These are phyloP conservation scores for Phrynocephalus forsythii DNA, from an alignment of 2,797 vertebrate species.

Conservation along the genomic window DNA sequence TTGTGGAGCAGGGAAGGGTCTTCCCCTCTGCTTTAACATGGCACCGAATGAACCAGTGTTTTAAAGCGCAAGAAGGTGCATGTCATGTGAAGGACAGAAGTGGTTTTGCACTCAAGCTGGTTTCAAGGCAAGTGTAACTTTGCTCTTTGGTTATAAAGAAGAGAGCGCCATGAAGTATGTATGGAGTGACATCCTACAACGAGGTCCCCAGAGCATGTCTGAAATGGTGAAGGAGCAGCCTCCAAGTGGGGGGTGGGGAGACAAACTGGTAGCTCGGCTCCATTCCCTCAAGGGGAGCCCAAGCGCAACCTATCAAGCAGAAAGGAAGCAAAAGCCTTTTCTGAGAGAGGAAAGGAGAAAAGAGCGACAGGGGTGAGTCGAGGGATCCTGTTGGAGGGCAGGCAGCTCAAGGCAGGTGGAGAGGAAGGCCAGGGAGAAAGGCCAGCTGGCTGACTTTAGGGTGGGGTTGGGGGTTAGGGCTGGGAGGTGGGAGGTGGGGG, in stretches of 20 bases:
- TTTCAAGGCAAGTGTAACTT: not conserved
- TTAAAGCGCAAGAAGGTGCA: not conserved
- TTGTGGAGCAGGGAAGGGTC: too few species aligned
- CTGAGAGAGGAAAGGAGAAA: too few species aligned
- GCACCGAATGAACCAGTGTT: not conserved
- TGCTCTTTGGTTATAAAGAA: not conserved
- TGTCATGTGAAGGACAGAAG: too few species aligned
- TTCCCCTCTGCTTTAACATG: not conserved
- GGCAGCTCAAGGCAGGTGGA: slow-evolving; percentile 33
- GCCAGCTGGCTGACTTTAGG: slow-evolving; percentile 30
- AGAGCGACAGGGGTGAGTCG: not conserved
- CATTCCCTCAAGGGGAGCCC: not conserved
- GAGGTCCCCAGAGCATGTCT: not conserved
- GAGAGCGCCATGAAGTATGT: not conserved
- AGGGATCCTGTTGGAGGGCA: slow-evolving; percentile 15
- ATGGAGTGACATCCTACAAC: not conserved
- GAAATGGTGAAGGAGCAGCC: not conserved
- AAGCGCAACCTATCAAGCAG: not conserved
- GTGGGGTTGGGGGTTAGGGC: too few species aligned
- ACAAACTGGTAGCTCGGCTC: too few species aligned
- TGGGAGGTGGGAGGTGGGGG: not conserved
- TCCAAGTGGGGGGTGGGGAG: too few species aligned
- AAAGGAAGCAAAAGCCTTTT: not conserved
- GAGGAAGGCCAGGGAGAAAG: slow-evolving; percentile 24
- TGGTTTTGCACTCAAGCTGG: too few species aligned